Conservation (phyloP, 1,140 invertebrate species). For the Drosophila bifasciata region DNA sequence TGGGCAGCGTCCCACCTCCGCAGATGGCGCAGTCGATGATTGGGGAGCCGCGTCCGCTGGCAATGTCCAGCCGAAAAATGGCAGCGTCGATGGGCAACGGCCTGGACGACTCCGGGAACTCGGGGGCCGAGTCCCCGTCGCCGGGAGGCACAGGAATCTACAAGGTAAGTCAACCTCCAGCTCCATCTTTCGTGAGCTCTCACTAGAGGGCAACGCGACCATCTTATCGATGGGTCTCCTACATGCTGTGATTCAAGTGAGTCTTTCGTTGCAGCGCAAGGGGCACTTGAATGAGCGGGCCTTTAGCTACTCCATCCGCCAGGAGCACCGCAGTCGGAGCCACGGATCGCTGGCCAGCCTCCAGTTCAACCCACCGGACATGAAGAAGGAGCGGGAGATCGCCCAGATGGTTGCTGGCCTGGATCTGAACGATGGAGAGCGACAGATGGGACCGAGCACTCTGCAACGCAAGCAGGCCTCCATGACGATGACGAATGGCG, state of each 20-base stretch:
- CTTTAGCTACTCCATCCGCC: slow-evolving; percentile 96
- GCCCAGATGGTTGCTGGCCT: slow-evolving; percentile 95
- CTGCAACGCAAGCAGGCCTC: slow-evolving; percentile 70
- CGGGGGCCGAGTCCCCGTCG: slow-evolving; percentile 89
- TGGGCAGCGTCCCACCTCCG: slow-evolving; percentile 57
- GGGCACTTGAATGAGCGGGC: slow-evolving; percentile 96
- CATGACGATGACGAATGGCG: slow-evolving; percentile 58
- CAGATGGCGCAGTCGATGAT: slow-evolving; percentile 71
- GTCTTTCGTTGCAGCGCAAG: slow-evolving; percentile 87
- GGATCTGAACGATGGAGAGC: slow-evolving; percentile 89
- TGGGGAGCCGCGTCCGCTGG: slow-evolving; percentile 67
- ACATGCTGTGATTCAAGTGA: background rate
- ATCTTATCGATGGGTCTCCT: background rate
- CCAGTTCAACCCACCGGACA: slow-evolving; percentile 90
- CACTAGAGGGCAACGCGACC: no score
- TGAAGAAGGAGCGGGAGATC: slow-evolving; percentile 95
- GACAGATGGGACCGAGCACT: slow-evolving; percentile 58
- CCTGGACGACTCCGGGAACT: slow-evolving; percentile 86
- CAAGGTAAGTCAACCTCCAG: slow-evolving; percentile 35
- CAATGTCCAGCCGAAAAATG: slow-evolving; percentile 85
- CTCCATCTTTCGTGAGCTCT: no score
- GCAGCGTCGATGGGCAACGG: slow-evolving; percentile 85
- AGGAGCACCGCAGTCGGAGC: slow-evolving; percentile 95
- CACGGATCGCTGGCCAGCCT: slow-evolving; percentile 95
- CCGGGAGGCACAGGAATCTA: slow-evolving; percentile 93